Evolutionary conservation across 2,888 invertebrate genomes (phyloP), one percentile per base, ranked within the genome.

Genomic region (Cheilosia pagana): DNA sequence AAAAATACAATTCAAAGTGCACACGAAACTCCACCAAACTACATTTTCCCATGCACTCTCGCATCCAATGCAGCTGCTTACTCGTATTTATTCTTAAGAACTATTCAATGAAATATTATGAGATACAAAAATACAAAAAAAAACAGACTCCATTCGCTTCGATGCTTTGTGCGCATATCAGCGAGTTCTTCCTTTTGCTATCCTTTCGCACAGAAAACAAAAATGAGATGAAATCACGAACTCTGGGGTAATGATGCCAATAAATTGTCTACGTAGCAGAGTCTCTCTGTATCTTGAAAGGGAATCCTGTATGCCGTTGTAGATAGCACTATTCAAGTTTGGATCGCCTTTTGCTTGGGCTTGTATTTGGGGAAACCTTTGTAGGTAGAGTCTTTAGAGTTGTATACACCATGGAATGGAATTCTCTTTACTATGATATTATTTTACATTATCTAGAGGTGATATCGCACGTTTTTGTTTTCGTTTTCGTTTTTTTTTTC

Each of bases 221-320:
- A 57, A 57, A 35, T 57, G 16, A 57, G 57, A 57, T 57, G 57
- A 19, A 57, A 57, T 57, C 57, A 57, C 57, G 57, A 57, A 57
- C 35, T 35, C 57, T 31, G 19, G 19, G 19, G 35, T 57, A 57
- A 57, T 57, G 57, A 57, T 57, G 35, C 39, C 57, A 57, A 57
- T 57, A 57, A 57, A 57, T 57, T 57, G 57, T 57, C 57, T 57
- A 57, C 57, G 19, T 57, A 57, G 57, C 35, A 14, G 21, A 50
- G 50, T 50, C 5, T 50, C 5, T 10, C 28, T 4, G 50, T 21
- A 50, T 50, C 50, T 21, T 23, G 50, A 14, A 23, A 25, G 25
- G 14, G 50, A 50, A 50, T 25, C 23, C 50, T 50, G 50, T 50
- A 23, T 50, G 50, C 50, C 50, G 50, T 23, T 50, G 21, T 14